Conservation (phyloP, 1,140 invertebrate genomes). For the Drosophila mojavensis region DNA sequence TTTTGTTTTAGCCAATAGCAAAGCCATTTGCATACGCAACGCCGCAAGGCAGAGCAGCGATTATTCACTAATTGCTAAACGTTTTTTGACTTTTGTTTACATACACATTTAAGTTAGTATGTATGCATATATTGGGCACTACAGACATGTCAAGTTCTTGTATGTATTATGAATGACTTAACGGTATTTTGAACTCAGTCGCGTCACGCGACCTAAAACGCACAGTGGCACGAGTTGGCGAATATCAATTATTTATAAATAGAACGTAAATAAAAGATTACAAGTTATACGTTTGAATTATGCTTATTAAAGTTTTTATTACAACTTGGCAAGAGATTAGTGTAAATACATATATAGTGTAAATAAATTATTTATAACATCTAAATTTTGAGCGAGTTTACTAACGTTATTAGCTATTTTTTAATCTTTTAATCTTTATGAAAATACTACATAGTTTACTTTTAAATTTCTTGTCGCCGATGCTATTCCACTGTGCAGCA, state of each 20-base stretch:
- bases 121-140: constrained; percentile 7
- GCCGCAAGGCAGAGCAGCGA: constrained; percentile 11
- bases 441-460: no score
- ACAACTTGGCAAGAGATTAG: no score
- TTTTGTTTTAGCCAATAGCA: constrained; percentile 51
- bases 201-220: constrained; percentile 30
- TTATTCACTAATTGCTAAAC: constrained; percentile 54
- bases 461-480: no score
- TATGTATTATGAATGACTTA: constrained; percentile 15
- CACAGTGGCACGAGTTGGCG: constrained; percentile 14
- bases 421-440: no score
- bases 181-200: constrained; percentile 28
- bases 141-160: constrained; percentile 35
- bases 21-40: constrained; percentile 60
- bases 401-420: no score
- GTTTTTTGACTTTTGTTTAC: constrained; percentile 25
- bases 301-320: no score
- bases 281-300: no score
- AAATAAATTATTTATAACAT: no score
- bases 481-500: constrained; percentile 22
- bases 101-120: not conserved
- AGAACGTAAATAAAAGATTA: no score
- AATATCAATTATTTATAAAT: not conserved
- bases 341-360: no score
- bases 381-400: no score